phyloP scores from a whole-genome alignment of 2,888 invertebrate genomes.

The Hoplodrina blanda region DNA sequence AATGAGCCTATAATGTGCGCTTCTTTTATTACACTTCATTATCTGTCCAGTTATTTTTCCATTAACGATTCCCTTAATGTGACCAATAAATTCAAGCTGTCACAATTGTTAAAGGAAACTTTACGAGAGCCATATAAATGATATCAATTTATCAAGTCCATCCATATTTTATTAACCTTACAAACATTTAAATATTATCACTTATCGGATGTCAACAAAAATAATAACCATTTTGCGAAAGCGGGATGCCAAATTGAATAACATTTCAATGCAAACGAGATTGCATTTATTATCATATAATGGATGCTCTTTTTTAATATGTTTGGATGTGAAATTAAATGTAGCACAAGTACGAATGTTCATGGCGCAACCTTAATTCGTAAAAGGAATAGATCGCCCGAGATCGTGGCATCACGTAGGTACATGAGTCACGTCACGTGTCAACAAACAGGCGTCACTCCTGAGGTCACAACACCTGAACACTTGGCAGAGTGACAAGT shows the following conservation, averaged over 20 bases:
- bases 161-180: constrained; percentile 43
- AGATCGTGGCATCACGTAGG: constrained; percentile 48
- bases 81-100: constrained; percentile 59
- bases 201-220: constrained; percentile 34
- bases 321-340: constrained; percentile 22
- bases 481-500: constrained; percentile 86
- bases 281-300: constrained; percentile 46
- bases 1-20: constrained; percentile 48
- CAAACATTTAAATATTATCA: constrained; percentile 45
- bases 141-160: constrained; percentile 45
- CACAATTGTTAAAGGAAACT: constrained; percentile 52
- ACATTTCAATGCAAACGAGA: constrained; percentile 29
- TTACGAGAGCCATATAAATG: constrained; percentile 55
- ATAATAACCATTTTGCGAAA: constrained; percentile 39
- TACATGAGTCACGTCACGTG: constrained; percentile 68
- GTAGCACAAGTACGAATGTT: constrained; percentile 31
- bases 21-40: constrained; percentile 62
- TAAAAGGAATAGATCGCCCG: constrained; percentile 37
- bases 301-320: constrained; percentile 21
- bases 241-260: constrained; percentile 40
- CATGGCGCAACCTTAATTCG: constrained; percentile 22
- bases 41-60: constrained; percentile 63
- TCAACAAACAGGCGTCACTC: constrained; percentile 73
- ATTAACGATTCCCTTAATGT: constrained; percentile 64
- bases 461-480: constrained; percentile 86